These are phyloP conservation scores for Diglossa cyanea DNA, from an alignment of 2,797 vertebrate genomes.

Conservation along the genomic window DNA sequence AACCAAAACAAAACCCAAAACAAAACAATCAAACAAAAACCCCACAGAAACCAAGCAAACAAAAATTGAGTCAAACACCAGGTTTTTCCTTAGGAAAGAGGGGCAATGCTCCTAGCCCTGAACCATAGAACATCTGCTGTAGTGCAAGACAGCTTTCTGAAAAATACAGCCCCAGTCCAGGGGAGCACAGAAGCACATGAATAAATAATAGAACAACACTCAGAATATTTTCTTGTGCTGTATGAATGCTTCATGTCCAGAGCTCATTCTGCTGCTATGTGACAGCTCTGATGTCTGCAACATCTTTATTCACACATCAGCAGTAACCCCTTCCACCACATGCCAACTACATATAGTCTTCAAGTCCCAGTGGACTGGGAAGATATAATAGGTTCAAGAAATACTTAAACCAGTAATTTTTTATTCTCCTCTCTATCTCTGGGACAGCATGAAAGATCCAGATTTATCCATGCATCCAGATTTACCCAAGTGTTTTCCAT, in stretches of 20 bases:
- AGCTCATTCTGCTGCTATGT: background rate
- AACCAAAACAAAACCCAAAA: background rate
- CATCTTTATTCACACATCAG: background rate
- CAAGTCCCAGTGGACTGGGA: background rate
- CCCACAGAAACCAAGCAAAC: background rate
- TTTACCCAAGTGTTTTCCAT: background rate
- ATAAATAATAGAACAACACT: slow-evolving; percentile 14
- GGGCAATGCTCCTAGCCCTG: background rate
- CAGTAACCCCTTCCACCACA: background rate
- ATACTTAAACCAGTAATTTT: background rate
- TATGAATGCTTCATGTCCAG: background rate
- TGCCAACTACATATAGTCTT: background rate
- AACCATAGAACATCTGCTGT: background rate
- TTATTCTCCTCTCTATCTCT: background rate
- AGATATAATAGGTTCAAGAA: background rate
- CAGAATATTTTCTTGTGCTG: background rate
- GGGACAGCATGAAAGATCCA: background rate
- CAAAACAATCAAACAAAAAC: background rate
- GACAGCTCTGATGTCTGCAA: slow-evolving; percentile 1
- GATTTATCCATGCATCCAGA: background rate
- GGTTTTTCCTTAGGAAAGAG: background rate
- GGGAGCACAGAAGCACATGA: background rate
- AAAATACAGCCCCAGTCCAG: background rate
- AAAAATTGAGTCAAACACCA: background rate
- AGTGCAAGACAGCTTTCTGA: background rate